phyloP scores from a whole-genome alignment of 2,113 vertebrate genomes.

The Casuarius casuarius region DNA sequence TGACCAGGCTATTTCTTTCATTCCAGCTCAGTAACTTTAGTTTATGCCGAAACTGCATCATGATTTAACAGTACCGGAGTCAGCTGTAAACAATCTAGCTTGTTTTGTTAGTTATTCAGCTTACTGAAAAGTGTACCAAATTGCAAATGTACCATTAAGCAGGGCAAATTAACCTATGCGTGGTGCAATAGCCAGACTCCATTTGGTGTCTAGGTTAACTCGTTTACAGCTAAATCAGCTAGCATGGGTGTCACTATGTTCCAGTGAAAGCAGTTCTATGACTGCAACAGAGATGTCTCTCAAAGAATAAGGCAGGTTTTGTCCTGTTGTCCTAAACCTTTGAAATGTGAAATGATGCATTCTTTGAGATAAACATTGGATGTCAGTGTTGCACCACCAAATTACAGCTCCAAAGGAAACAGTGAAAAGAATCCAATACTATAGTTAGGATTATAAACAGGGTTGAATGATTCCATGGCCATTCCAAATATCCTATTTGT shows the following conservation, averaged over 20 bases:
- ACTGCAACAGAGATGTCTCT: not conserved
- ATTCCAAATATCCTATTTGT: not conserved
- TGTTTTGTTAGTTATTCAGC: not conserved
- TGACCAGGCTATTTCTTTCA: not conserved
- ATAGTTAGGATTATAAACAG: not conserved
- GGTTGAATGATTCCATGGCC: not conserved
- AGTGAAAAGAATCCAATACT: not conserved
- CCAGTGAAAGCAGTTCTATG: not conserved
- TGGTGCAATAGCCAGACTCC: not conserved
- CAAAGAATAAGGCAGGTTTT: not conserved
- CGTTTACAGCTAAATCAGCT: not conserved
- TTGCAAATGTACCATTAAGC: not conserved
- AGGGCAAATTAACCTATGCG: not conserved
- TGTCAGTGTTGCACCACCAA: conserved; percentile 66
- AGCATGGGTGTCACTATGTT: not conserved
- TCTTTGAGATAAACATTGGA: conserved; percentile 38
- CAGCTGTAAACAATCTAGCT: not conserved
- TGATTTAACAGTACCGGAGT: not conserved
- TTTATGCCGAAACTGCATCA: not conserved
- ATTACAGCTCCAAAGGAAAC: conserved; percentile 7
- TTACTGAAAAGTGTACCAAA: not conserved
- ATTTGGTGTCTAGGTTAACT: not conserved
- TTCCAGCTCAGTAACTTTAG: not conserved
- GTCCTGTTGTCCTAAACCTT: not conserved
- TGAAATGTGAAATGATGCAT: conserved; percentile 21